phyloP scores from a whole-genome alignment of 30 jellyfish, hydroid and myxozoan species.

The Pseudorhiza aurosa region DNA sequence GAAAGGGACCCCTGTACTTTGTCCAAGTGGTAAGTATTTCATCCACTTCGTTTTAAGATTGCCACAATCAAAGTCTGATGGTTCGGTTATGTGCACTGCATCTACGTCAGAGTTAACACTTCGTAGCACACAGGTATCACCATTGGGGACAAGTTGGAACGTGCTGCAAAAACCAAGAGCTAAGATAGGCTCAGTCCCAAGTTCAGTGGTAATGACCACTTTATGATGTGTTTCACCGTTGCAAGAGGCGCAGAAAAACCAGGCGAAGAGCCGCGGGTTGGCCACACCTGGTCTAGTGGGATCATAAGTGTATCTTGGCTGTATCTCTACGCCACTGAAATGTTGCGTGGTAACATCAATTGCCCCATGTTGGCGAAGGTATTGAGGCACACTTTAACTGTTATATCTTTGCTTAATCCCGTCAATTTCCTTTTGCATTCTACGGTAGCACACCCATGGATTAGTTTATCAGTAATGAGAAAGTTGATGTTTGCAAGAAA shows the following conservation, averaged over 20 bases:
- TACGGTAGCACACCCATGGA: constrained; percentile 36
- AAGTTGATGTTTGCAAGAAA: constrained; percentile 22
- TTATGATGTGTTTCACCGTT: constrained; percentile 6
- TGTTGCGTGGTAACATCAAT: constrained; percentile 35
- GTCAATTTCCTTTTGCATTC: constrained; percentile 32
- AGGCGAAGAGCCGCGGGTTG: no score
- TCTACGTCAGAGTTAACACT: constrained; percentile 11
- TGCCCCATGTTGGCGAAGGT: constrained; percentile 33
- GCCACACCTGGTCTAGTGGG: constrained; percentile 38
- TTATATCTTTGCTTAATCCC: background rate
- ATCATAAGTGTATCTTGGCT: constrained; percentile 18
- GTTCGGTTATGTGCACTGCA: constrained; percentile 49
- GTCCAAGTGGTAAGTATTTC: constrained; percentile 29
- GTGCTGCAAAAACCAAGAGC: constrained; percentile 27
- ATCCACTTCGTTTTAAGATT: constrained; percentile 19
- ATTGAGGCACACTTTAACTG: background rate
- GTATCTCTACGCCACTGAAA: constrained; percentile 15
- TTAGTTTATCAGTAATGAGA: constrained; percentile 32
- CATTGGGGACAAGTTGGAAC: constrained; percentile 9
- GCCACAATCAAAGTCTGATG: constrained; percentile 1
- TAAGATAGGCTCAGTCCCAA: constrained; percentile 31
- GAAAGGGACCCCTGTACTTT: constrained; percentile 14
- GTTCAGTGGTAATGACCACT: constrained; percentile 1
- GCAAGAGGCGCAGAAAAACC: no score
- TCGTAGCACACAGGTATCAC: constrained; percentile 19